Evolutionary conservation across 2,113 vertebrate species (phyloP).

Genomic region (Callipepla squamata): DNA sequence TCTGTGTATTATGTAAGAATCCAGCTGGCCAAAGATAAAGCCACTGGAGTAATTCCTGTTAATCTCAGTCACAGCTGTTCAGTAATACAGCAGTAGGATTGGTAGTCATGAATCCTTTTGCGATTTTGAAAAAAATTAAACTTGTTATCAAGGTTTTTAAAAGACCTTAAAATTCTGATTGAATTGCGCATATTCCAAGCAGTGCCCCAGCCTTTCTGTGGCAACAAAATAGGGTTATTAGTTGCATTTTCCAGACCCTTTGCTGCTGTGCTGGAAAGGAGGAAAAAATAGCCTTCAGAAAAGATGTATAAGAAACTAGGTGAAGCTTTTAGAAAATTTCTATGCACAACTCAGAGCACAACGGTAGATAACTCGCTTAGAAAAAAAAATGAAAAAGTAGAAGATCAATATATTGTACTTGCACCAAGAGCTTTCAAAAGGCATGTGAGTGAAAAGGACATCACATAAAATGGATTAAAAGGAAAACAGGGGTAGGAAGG

Average conservation of each 20-base stretch:
- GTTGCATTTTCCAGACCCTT: background rate
- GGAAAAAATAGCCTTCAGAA: slow-evolving; percentile 3
- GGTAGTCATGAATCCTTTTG: background rate
- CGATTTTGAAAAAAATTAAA: slow-evolving; percentile 26
- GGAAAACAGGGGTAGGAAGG: slow-evolving; percentile 37
- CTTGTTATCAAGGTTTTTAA: background rate
- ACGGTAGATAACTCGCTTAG: background rate
- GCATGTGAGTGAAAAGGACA: slow-evolving; percentile 27
- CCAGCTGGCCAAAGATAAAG: slow-evolving; percentile 36
- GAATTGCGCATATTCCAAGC: slow-evolving; percentile 5
- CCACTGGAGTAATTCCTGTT: slow-evolving; percentile 24
- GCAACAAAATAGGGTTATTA: background rate
- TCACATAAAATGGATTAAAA: slow-evolving; percentile 53
- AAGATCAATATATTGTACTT: slow-evolving; percentile 47
- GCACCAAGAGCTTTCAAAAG: slow-evolving; percentile 22
- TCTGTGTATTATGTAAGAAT: background rate
- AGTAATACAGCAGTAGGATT: background rate
- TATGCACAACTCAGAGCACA: background rate
- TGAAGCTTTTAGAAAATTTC: slow-evolving; percentile 26
- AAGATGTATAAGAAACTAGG: background rate
- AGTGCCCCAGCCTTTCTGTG: background rate
- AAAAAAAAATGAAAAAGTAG: slow-evolving; percentile 28
- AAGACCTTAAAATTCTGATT: slow-evolving; percentile 7
- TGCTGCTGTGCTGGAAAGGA: background rate
- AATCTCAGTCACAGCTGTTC: slow-evolving; percentile 40